Evolutionary conservation across 2,797 vertebrate genomes (phyloP).

Genomic region (Enteromius argenteus): DNA sequence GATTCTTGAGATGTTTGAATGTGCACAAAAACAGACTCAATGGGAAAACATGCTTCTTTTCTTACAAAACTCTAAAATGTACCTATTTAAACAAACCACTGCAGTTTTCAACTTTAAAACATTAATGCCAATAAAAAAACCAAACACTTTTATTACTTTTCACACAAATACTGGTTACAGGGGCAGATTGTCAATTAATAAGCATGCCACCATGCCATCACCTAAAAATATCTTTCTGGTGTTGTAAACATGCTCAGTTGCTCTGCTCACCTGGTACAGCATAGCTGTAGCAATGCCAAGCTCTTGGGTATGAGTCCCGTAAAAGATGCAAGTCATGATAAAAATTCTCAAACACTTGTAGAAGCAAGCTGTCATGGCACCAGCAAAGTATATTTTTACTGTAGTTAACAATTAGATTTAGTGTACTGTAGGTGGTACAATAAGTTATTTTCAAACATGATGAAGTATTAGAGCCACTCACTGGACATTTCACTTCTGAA

Average conservation of each 20-base stretch:
- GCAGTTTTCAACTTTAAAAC: background rate
- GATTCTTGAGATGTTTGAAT: constrained; percentile 18
- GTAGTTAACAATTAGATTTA: background rate
- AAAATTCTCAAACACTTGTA: background rate
- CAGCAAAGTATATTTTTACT: background rate
- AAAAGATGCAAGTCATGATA: background rate
- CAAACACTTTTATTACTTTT: background rate
- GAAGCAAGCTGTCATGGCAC: background rate
- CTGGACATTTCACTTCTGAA: background rate
- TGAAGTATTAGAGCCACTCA: background rate
- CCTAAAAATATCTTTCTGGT: background rate
- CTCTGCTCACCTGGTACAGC: background rate
- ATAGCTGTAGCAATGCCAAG: background rate
- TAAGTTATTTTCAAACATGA: background rate
- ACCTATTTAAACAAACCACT: background rate
- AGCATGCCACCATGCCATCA: background rate
- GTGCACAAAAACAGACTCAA: background rate
- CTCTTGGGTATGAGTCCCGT: background rate
- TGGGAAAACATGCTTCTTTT: background rate
- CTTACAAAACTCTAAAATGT: background rate
- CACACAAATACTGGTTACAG: background rate
- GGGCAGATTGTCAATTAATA: background rate
- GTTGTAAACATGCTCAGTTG: background rate
- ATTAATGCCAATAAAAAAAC: background rate
- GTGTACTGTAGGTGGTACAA: background rate